Evolutionary conservation across 2,888 invertebrate genomes (phyloP).

Genomic region (Lapara coniferarum): DNA sequence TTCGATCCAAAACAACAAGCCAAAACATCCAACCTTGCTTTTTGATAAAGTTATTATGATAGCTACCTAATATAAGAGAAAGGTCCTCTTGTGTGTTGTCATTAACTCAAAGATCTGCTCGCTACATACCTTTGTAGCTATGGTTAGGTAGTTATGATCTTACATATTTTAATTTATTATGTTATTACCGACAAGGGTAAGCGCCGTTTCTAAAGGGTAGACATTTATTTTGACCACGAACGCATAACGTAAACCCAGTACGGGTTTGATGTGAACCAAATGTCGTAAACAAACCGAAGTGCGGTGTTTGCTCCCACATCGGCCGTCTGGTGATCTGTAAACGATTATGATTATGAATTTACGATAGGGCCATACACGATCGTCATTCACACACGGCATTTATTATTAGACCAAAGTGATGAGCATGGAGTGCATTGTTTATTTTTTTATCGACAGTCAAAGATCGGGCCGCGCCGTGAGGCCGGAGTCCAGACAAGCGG

Average conservation of each 20-base stretch:
- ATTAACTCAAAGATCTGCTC: too few species aligned
- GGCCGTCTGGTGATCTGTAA: slow-evolving; percentile 43
- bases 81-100: too few species aligned
- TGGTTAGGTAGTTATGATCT: neutral
- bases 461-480: neutral
- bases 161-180: slow-evolving; percentile 12
- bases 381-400: slow-evolving; percentile 33
- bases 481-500: neutral
- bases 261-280: slow-evolving; percentile 53
- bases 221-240: slow-evolving; percentile 32
- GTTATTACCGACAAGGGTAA: neutral
- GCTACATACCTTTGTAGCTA: neutral
- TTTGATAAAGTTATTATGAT: too few species aligned
- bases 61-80: too few species aligned
- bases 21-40: too few species aligned
- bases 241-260: slow-evolving; percentile 38
- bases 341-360: slow-evolving; percentile 46
- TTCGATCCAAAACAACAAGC: too few species aligned
- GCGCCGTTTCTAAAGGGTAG: slow-evolving; percentile 22
- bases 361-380: slow-evolving; percentile 37
- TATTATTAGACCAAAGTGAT: slow-evolving; percentile 35
- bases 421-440: slow-evolving; percentile 25
- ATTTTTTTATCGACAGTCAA: slow-evolving; percentile 26
- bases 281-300: slow-evolving; percentile 52
- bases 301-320: slow-evolving; percentile 49